Evolutionary conservation across 2,113 vertebrate species (phyloP), one percentile per base, ranked within the genome.

Genomic region (Monarcha castaneiventris): DNA sequence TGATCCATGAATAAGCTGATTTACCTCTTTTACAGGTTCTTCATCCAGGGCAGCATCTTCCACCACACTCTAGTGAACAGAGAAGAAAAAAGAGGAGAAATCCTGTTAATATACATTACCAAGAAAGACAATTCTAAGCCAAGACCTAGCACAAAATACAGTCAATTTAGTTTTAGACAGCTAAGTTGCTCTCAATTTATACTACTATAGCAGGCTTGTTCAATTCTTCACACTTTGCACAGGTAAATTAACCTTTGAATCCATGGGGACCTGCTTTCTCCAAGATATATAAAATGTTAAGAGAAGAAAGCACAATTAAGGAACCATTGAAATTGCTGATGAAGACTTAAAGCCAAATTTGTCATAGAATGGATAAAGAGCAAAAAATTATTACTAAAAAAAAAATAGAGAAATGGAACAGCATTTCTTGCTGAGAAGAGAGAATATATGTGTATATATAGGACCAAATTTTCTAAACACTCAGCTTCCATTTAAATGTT

Each of bases 11-110:
- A 62, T 37, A 39, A 58, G 48, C 7, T 48, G 20, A 55, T 72
- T 93, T 96, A 96, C 97, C 95, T 97, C 96, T 90, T 96, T 92
- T 32, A 80, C 11, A 39, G 97, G 90, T 29, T 97, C 97, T 32
- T 91, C 35, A 84, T 98, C 97, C 29, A 29, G n/a, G 37, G 14
- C 51, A 48, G 44, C 35, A 35, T 98, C 97, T 81, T 98, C 98
- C 37, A 93, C 97, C 9, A 95, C 63, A 80, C 96, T 63, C 98
- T 98, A 93, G 26, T 5, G 51, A 95, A 74, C 6, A 85, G 10
- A 84, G 8, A 69, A 2, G 4, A 51, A 13, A 69, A 67, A 39
- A 79, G 41, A 72, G 66, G 10, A 72, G 39, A 55, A 44, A 20
- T 52, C 13, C 48, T 62, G 4, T 95, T 71, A 95, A 76, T 37